Percentiles rank a stretch among this genome's conserved stretches.
Evolutionary conservation across 2,888 invertebrate species (phyloP).

Genomic region (Alsophila aescularia): DNA sequence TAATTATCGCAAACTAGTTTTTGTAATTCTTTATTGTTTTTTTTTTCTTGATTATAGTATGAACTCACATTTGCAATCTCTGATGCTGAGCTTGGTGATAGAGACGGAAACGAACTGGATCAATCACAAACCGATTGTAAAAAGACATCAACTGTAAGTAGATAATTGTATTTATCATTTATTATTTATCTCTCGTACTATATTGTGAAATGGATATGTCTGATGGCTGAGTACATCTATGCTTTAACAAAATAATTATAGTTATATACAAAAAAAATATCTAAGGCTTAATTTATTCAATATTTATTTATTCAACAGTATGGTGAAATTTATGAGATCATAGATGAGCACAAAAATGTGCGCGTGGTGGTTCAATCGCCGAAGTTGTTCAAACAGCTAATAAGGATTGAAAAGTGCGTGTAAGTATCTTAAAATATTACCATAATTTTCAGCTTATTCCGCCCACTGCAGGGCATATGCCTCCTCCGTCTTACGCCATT

Average conservation of each 20-base stretch:
- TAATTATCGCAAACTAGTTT: no score
- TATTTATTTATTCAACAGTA: neutral
- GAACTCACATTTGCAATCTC: neutral
- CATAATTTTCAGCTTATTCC: no score
- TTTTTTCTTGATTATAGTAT: neutral
- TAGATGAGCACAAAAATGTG: neutral
- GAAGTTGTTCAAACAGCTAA: constrained; percentile 3
- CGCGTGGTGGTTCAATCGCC: constrained; percentile 19
- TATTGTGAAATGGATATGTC: no score
- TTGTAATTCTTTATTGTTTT: neutral
- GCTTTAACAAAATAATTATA: neutral
- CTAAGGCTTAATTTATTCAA: neutral
- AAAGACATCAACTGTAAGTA: neutral
- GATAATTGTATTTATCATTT: no score
- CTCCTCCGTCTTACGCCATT: no score
- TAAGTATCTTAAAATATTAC: constrained; percentile 5
- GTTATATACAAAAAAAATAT: neutral
- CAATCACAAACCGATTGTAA: neutral
- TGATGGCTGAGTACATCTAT: no score
- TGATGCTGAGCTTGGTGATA: neutral
- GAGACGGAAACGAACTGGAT: neutral
- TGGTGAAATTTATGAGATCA: constrained; percentile 12
- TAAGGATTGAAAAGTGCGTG: constrained; percentile 16
- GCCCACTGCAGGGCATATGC: no score
- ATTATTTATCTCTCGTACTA: no score